Percentiles rank a stretch among this genome's conserved stretches.
Conservation (phyloP, 2,888 invertebrate genomes). For the Arrhopalites spinosus region DNA sequence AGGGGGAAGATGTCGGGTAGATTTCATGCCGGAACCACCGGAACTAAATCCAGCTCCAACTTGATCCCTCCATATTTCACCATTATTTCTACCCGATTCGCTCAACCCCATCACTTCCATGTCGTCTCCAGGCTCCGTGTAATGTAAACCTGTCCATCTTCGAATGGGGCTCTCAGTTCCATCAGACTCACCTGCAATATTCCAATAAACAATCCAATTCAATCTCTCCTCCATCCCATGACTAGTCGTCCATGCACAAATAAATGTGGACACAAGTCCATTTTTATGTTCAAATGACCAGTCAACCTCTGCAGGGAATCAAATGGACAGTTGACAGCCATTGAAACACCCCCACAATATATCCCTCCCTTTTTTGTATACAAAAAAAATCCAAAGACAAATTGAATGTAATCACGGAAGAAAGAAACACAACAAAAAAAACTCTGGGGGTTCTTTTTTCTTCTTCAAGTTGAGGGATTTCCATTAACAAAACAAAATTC, state of each 20-base stretch:
- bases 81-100: constrained; percentile 43
- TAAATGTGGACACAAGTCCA: neutral
- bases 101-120: constrained; percentile 48
- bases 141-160: constrained; percentile 74
- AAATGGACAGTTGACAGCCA: too few species aligned
- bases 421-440: too few species aligned
- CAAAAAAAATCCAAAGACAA: constrained; percentile 3
- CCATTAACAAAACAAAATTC: neutral
- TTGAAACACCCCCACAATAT: neutral
- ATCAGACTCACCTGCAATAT: constrained; percentile 50
- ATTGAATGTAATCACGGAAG: too few species aligned
- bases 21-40: constrained; percentile 74
- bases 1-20: constrained; percentile 74
- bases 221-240: too few species aligned
- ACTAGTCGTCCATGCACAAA: too few species aligned
- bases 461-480: too few species aligned
- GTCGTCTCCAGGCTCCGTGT: constrained; percentile 77
- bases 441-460: too few species aligned
- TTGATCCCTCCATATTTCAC: constrained; percentile 54
- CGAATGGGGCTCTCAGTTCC: constrained; percentile 76
- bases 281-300: neutral
- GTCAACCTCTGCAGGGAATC: too few species aligned
- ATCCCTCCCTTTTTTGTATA: neutral
- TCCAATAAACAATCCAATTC: constrained; percentile 19
- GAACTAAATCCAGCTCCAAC: constrained; percentile 59